Percentiles rank a stretch among this genome's conserved stretches.
These are phyloP conservation scores for Hypsibius dujardini DNA, from an alignment of 1,140 invertebrate species.

Conservation along the genomic window DNA sequence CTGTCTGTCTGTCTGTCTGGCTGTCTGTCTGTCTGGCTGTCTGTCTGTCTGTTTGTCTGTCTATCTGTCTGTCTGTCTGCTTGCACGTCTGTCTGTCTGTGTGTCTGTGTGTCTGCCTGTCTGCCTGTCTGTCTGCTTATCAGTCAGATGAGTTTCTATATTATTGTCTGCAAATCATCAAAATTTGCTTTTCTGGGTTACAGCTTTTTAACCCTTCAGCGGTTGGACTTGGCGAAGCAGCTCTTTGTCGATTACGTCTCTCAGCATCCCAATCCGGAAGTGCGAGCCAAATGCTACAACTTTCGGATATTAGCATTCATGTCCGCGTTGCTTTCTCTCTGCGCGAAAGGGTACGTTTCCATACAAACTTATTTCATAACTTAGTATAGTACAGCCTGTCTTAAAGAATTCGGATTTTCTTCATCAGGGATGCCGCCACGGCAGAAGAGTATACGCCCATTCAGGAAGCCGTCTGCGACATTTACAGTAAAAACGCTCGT, in stretches of 20 bases:
- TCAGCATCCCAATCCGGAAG: neutral
- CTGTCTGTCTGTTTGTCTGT: too few species aligned
- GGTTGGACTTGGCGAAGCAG: neutral
- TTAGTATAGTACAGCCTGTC: neutral
- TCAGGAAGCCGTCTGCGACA: neutral
- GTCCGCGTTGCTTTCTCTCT: constrained; percentile 1
- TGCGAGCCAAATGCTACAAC: neutral
- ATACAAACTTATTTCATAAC: too few species aligned
- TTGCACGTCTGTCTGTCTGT: too few species aligned
- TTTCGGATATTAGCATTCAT: neutral
- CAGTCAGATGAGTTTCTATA: too few species aligned
- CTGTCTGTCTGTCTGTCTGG: too few species aligned
- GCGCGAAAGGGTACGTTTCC: neutral
- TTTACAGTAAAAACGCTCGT: neutral
- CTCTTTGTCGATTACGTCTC: neutral
- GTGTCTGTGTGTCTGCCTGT: too few species aligned
- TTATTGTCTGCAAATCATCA: too few species aligned
- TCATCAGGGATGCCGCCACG: neutral
- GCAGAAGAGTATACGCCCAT: neutral
- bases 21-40: too few species aligned
- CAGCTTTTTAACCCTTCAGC: neutral
- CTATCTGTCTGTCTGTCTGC: too few species aligned
- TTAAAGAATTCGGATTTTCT: neutral
- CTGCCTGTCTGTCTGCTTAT: too few species aligned
- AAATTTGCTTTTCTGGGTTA: neutral